Conservation (phyloP, 2,797 vertebrate species). For the Trematomus bernacchii region DNA sequence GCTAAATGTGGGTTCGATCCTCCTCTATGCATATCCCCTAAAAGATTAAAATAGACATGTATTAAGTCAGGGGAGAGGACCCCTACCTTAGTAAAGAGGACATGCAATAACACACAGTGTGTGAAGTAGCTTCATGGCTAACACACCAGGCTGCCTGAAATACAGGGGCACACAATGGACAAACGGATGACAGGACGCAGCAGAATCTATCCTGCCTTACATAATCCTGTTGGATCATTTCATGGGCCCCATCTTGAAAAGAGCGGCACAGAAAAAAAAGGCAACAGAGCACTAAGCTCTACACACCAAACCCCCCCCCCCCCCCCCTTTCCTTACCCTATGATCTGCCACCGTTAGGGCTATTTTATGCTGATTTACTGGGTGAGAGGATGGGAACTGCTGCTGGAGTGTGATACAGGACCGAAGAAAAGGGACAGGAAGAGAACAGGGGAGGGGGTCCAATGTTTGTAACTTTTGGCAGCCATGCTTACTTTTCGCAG, state of each 20-base stretch:
- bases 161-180: conserved; percentile 53
- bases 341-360: conserved; percentile 83
- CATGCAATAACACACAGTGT: conserved; percentile 23
- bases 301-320: conserved; percentile 52
- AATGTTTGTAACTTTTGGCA: conserved; percentile 5
- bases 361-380: conserved; percentile 91
- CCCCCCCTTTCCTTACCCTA: conserved; percentile 35
- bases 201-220: conserved; percentile 82
- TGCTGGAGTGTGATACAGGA: conserved; percentile 53
- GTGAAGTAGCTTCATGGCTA: conserved; percentile 45
- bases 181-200: conserved; percentile 65
- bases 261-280: conserved; percentile 58
- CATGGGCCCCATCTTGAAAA: conserved; percentile 83
- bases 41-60: neutral
- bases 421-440: conserved; percentile 28
- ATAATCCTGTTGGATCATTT: conserved; percentile 87
- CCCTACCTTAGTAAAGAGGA: conserved; percentile 16
- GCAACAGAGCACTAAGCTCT: conserved; percentile 68
- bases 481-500: neutral
- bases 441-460: neutral
- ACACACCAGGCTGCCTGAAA: conserved; percentile 39
- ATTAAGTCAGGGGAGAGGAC: conserved; percentile 12
- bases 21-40: neutral
- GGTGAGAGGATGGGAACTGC: conserved; percentile 86
- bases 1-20: neutral